Base-by-base conservation (phyloP, 2,888 invertebrate genomes). In the Acanthococcus lagerstroemiae region DNA sequence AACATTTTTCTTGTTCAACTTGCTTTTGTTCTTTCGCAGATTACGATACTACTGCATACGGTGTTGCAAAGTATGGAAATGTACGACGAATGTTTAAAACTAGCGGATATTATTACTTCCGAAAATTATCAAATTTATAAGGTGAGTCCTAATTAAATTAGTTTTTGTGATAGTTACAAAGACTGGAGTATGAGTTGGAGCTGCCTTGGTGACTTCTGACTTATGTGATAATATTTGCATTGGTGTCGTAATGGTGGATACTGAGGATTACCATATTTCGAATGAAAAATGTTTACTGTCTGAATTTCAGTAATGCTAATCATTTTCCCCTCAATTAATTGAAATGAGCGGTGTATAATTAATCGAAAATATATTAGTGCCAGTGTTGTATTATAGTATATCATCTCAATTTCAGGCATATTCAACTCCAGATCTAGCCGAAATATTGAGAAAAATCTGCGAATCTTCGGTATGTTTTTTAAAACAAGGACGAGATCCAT, bases 121-220 rank as follows among this genome's bases (percentile, higher is more conserved):
- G 92, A 94, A 74, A 84, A 85, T 69, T 80, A 89, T 73, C 80
- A 84, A 71, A 77, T 95, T 2, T 94, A 92, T 73, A 84, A 86
- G 80, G 88, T 90, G 73, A 52, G 68, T 37, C 1, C 2, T 37
- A 1, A 15, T 1, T 3, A 2, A 37, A 37, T n/a, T 37, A 9
- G 37, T 30, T 30, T 6, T 9, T 9, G 37, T 30, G 15, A 6
- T 30, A 25, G 17, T 54, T 27, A 17, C 48, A 17, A 48, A 48
- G n/a, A 48, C 6, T 48, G 17, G 48, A 12, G 48, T 7, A 17
- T 17, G 19, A 7, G 5, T 48, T 6, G 6, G 48, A 48, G 19
- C 48, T 17, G 19, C 6, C 19, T 17, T 12, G 5, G 6, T 48
- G 5, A 21, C 71, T 72, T 26, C 46, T 24, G n/a, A n/a, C n/a